These are phyloP conservation scores for Pedionomus torquatus DNA, from an alignment of 2,113 vertebrate species.

Conservation along the genomic window DNA sequence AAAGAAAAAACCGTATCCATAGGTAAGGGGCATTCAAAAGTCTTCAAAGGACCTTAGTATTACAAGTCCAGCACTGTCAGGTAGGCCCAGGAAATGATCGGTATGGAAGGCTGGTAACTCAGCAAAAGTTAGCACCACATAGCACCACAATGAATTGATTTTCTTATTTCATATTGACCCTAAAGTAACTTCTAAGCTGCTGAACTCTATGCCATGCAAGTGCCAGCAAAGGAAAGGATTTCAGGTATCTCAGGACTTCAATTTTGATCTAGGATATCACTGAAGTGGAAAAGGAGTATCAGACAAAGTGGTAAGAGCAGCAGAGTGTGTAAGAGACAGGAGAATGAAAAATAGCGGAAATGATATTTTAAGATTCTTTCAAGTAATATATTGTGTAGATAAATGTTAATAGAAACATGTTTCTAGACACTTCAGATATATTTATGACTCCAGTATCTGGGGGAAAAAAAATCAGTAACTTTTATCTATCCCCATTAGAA, in stretches of 20 bases:
- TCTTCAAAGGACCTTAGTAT: background rate
- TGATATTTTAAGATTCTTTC: background rate
- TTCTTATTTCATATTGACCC: background rate
- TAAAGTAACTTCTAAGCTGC: background rate
- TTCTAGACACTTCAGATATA: background rate
- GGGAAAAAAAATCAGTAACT: background rate
- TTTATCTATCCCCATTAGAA: background rate
- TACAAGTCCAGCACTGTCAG: background rate
- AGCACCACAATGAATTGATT: background rate
- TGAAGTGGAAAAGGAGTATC: conserved; percentile 4
- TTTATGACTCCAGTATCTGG: background rate
- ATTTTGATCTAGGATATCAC: background rate
- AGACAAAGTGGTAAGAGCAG: background rate
- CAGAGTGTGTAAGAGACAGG: background rate
- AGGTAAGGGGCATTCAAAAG: background rate
- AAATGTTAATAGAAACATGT: background rate
- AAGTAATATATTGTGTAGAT: background rate
- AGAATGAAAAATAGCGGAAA: background rate
- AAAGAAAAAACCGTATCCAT: background rate
- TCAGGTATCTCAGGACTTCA: background rate
- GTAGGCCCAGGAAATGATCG: background rate
- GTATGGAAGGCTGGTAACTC: background rate
- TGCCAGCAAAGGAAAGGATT: background rate
- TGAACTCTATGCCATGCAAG: background rate
- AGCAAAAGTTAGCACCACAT: too few species aligned